These are phyloP conservation scores for Zoanthus solanderi DNA, from an alignment of 92 coral and sea anemone genomes.

Conservation along the genomic window DNA sequence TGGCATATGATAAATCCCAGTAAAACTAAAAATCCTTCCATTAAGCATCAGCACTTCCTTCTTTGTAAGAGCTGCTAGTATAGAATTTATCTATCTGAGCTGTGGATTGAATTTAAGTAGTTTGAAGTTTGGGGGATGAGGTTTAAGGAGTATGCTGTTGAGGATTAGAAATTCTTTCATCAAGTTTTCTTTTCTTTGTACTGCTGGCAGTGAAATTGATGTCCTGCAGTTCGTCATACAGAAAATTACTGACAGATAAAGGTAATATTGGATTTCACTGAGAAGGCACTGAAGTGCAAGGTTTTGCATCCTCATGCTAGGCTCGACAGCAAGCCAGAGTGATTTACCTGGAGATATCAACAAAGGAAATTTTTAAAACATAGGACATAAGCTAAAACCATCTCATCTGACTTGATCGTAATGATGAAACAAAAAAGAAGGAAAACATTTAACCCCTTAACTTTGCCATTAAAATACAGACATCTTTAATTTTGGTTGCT, in stretches of 20 bases:
- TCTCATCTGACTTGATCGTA: background rate
- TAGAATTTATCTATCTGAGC: no score
- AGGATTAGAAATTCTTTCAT: no score
- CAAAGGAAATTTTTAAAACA: background rate
- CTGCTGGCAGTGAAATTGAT: background rate
- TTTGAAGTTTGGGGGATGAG: no score
- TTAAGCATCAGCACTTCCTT: no score
- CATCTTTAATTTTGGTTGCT: background rate
- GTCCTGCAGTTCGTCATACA: background rate
- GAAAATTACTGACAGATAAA: background rate
- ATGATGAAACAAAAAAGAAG: no score
- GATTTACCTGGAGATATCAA: slow-evolving; percentile 5
- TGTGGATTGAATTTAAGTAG: no score
- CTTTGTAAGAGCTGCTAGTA: no score
- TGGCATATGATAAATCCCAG: background rate
- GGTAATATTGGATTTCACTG: background rate
- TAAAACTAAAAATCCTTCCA: no score
- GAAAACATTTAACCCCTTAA: background rate
- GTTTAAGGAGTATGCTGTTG: no score
- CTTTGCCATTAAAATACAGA: background rate
- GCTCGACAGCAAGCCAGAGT: background rate
- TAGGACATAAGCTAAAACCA: background rate
- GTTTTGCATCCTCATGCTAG: background rate
- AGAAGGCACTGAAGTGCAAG: slow-evolving; percentile 1
- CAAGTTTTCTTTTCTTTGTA: background rate